phyloP scores from a whole-genome alignment of 2,113 vertebrate species.

The Phyllostomus discolor region DNA sequence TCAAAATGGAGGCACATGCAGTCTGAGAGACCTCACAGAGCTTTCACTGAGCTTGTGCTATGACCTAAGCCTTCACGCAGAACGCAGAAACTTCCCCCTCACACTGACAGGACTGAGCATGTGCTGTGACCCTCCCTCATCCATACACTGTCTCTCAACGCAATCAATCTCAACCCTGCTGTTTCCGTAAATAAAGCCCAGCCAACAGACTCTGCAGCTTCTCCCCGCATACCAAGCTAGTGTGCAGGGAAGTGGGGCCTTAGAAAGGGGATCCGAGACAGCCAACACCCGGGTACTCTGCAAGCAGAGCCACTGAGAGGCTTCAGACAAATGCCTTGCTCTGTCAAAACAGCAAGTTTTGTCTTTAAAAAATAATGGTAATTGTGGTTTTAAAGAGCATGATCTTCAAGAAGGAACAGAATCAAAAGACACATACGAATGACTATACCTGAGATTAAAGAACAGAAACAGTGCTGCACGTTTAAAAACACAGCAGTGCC shows the following conservation, averaged over 20 bases:
- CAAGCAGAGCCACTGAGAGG: rapidly evolving
- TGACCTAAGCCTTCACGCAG: conserved; percentile 98
- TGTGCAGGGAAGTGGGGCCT: conserved; percentile 79
- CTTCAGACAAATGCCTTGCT: not conserved
- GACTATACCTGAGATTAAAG: not conserved
- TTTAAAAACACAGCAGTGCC: not conserved
- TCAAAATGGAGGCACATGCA: conserved; percentile 99
- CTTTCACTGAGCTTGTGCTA: conserved; percentile 96
- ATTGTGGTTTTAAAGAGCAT: not conserved
- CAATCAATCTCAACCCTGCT: conserved; percentile 85
- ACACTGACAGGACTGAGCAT: conserved; percentile 94
- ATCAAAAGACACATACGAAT: not conserved
- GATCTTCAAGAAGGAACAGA: not conserved
- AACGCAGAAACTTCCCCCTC: conserved; percentile 91
- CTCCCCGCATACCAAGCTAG: conserved; percentile 86
- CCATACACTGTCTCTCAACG: conserved; percentile 71
- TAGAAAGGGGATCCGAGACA: conserved; percentile 75
- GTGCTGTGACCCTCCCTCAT: conserved; percentile 94
- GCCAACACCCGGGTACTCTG: conserved; percentile 57
- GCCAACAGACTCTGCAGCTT: conserved; percentile 79
- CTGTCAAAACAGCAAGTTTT: not conserved
- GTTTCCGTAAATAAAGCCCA: conserved; percentile 89
- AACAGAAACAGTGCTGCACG: not conserved
- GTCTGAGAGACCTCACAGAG: conserved; percentile 85
- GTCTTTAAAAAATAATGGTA: not conserved